Conservation (phyloP, 2,797 vertebrate genomes). For the Mormyrus proboscirostris region DNA sequence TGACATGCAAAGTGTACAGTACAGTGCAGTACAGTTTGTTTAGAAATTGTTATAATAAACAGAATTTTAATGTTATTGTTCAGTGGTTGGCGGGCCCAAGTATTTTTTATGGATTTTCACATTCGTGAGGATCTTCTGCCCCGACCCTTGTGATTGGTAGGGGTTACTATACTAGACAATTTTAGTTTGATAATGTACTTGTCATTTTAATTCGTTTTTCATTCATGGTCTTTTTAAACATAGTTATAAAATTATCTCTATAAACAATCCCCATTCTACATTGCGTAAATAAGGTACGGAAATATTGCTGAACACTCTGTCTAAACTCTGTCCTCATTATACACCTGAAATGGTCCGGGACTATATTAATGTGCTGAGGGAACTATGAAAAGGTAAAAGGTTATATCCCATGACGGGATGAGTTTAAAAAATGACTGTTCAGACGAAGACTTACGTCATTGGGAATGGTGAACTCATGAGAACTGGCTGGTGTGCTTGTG, state of each 20-base stretch:
- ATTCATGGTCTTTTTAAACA: background rate
- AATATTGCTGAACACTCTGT: background rate
- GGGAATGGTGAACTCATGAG: constrained; percentile 89
- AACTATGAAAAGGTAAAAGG: background rate
- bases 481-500: constrained; percentile 74
- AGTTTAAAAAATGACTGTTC: constrained; percentile 34
- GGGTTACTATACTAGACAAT: background rate
- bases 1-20: too few relatives aligned
- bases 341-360: background rate
- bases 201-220: background rate
- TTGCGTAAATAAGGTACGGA: background rate
- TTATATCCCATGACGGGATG: background rate
- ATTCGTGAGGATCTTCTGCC: background rate
- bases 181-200: background rate
- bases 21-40: background rate
- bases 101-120: too few relatives aligned
- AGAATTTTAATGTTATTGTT: background rate
- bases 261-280: background rate
- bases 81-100: too few relatives aligned
- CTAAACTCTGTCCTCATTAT: background rate
- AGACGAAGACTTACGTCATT: constrained; percentile 79
- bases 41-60: background rate
- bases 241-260: background rate
- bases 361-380: background rate
- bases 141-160: background rate